phyloP scores from a whole-genome alignment of 2,888 invertebrate species.

The Chloromyia formosa region DNA sequence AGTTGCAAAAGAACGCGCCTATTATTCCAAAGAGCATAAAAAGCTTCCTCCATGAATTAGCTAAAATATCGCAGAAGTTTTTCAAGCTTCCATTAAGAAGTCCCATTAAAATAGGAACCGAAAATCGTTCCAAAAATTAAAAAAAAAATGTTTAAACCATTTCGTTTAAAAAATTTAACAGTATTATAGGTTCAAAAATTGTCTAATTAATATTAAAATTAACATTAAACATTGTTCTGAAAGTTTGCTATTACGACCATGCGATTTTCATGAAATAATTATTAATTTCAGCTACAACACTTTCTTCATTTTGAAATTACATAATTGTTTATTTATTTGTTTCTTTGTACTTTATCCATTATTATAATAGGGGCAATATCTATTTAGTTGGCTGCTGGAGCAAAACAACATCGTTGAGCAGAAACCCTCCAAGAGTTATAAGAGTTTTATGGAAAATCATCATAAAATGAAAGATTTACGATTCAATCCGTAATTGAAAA shows the following conservation, averaged over 20 bases:
- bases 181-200: background rate
- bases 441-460: too few species aligned
- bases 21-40: too few species aligned
- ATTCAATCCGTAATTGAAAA: too few species aligned
- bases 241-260: background rate
- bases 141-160: too few species aligned
- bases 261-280: background rate
- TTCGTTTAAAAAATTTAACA: background rate
- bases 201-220: background rate
- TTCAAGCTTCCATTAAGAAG: too few species aligned
- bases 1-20: too few species aligned
- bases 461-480: too few species aligned
- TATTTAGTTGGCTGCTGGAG: conserved; percentile 3
- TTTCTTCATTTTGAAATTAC: too few species aligned
- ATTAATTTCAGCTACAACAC: background rate
- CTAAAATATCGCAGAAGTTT: too few species aligned
- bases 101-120: too few species aligned
- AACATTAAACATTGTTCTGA: background rate
- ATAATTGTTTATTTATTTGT: background rate
- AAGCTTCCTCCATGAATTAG: too few species aligned
- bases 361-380: background rate
- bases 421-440: background rate
- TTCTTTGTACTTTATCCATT: background rate
- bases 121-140: too few species aligned
- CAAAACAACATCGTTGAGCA: conserved; percentile 14